Conservation (phyloP, 2,113 vertebrate species). For the Apteryx mantelli region DNA sequence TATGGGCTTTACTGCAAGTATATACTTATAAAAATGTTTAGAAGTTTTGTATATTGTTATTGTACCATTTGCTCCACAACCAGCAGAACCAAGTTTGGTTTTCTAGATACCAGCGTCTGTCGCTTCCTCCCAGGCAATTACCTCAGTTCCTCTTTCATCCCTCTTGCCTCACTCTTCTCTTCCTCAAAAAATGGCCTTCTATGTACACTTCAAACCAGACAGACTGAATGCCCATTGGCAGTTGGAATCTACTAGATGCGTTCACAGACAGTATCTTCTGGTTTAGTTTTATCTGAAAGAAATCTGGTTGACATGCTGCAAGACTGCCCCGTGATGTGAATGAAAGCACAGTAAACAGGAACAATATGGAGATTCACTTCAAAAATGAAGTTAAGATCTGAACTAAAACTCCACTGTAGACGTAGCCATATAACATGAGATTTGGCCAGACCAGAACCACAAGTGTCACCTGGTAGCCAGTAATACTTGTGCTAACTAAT, state of each 20-base stretch:
- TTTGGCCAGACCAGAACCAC: not conserved
- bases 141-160: not conserved
- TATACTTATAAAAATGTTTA: not conserved
- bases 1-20: not conserved
- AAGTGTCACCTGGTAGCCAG: not conserved
- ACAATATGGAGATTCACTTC: not conserved
- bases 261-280: not conserved
- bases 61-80: not conserved
- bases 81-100: not conserved
- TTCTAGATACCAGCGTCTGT: not conserved
- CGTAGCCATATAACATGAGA: not conserved
- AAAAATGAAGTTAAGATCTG: not conserved
- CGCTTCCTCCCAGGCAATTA: not conserved
- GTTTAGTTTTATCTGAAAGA: not conserved
- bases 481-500: not conserved
- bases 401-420: not conserved
- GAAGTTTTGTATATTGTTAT: not conserved
- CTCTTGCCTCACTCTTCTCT: not conserved
- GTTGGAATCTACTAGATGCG: not conserved
- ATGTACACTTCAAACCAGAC: not conserved
- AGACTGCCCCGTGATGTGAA: not conserved
- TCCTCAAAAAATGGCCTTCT: not conserved
- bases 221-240: not conserved
- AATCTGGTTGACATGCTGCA: rapidly evolving
- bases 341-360: not conserved